A percentile compares a stretch with the other conserved stretches of the same genome.
Evolutionary conservation across 92 coral and sea anemone species (phyloP).

Genomic region (Zoanthus solanderi): DNA sequence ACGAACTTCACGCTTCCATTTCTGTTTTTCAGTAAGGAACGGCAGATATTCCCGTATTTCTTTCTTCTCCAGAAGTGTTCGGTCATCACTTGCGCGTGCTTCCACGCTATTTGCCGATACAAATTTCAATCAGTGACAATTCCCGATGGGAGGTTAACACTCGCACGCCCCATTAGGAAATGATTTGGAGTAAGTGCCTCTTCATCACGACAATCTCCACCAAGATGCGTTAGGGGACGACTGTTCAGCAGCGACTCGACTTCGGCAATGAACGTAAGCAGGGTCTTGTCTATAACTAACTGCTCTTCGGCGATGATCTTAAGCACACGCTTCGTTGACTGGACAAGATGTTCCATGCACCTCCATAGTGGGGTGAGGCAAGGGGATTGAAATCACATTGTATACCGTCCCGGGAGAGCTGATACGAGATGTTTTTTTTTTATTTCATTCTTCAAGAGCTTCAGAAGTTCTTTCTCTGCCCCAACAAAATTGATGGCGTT

Average conservation of each 20-base stretch:
- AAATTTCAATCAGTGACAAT: neutral
- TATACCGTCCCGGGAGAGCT: too few species aligned
- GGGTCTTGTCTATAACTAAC: conserved; percentile 29
- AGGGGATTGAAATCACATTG: too few species aligned
- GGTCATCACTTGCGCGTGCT: neutral
- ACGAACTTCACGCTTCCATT: neutral
- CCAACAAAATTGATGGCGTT: conserved; percentile 74
- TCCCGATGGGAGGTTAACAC: conserved; percentile 36
- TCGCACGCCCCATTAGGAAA: conserved; percentile 69
- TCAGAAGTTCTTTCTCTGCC: conserved; percentile 53
- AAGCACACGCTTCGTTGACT: conserved; percentile 16
- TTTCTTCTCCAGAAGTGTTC: neutral
- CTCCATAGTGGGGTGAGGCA: too few species aligned
- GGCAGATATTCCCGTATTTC: neutral
- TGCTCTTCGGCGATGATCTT: conserved; percentile 42
- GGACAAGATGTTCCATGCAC: conserved; percentile 50
- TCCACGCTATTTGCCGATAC: neutral
- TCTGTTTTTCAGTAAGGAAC: neutral
- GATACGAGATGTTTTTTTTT: neutral
- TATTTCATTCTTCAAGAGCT: neutral
- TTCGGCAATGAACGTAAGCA: conserved; percentile 62
- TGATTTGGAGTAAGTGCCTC: conserved; percentile 6
- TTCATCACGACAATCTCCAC: too few species aligned
- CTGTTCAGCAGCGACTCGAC: conserved; percentile 27
- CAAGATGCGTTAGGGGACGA: conserved; percentile 41